Evolutionary conservation across 2,113 vertebrate genomes (phyloP).

Genomic region (Cheirogaleus medius): DNA sequence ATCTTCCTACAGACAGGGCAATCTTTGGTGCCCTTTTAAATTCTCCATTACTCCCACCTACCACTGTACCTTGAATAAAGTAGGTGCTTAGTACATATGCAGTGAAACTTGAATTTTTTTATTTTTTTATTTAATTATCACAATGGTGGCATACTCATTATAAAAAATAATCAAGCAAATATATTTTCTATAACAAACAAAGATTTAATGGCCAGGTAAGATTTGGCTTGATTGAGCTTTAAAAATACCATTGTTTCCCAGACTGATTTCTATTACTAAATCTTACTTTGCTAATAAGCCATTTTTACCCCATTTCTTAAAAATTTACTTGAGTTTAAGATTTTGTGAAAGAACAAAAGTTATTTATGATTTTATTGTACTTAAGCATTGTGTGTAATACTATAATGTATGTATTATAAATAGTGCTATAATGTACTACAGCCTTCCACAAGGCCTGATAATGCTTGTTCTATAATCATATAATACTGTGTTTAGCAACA

Average conservation of each 20-base stretch:
- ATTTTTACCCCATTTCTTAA: background rate
- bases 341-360: background rate
- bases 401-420: background rate
- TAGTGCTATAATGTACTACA: background rate
- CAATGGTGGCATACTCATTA: no score
- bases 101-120: background rate
- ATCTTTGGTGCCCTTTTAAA: background rate
- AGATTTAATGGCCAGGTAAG: background rate
- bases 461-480: background rate
- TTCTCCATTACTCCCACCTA: background rate
- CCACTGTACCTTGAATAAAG: background rate
- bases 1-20: background rate
- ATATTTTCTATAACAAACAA: no score
- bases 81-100: background rate
- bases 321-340: background rate
- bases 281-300: background rate
- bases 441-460: background rate
- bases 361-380: background rate
- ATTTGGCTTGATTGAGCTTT: background rate
- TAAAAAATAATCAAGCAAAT: no score
- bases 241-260: constrained; percentile 5
- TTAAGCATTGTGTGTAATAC: background rate
- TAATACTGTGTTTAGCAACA: background rate
- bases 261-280: background rate
- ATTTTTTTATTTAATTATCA: no score